phyloP scores from a whole-genome alignment of 64 coral and sea anemone genomes.

The Actinia tenebrosa region DNA sequence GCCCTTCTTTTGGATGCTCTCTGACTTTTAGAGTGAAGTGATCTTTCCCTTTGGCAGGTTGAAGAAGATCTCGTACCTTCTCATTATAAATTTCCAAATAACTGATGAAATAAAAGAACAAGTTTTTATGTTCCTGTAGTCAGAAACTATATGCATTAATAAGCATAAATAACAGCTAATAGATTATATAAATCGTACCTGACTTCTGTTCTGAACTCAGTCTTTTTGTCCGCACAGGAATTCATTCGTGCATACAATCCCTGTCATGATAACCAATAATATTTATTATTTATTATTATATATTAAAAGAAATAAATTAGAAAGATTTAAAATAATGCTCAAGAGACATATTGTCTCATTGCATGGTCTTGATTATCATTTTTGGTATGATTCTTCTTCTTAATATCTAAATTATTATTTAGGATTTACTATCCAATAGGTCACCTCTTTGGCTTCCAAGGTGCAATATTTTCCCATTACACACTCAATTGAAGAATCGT shows the following conservation, averaged over 20 bases:
- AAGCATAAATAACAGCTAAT: background rate
- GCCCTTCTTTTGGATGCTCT: slow-evolving; percentile 95
- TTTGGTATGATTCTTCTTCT: too few relatives aligned
- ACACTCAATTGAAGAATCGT: too few relatives aligned
- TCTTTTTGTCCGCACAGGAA: slow-evolving; percentile 74
- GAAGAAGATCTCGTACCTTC: slow-evolving; percentile 89
- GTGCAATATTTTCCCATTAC: too few relatives aligned
- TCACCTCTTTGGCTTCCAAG: too few relatives aligned
- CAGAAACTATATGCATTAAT: background rate
- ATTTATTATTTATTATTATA: background rate
- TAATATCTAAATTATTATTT: too few relatives aligned
- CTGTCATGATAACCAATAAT: slow-evolving; percentile 26
- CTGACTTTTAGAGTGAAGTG: slow-evolving; percentile 88
- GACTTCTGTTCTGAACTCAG: slow-evolving; percentile 95
- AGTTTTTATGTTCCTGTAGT: background rate
- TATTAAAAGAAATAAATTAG: background rate
- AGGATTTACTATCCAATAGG: too few relatives aligned
- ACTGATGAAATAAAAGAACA: slow-evolving; percentile 20
- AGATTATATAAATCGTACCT: slow-evolving; percentile 45
- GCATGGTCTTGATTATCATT: too few relatives aligned
- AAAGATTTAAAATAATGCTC: too few relatives aligned
- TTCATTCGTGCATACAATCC: slow-evolving; percentile 88
- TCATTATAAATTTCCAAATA: slow-evolving; percentile 99
- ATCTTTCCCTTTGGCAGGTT: slow-evolving; percentile 91
- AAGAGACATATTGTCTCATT: too few relatives aligned